phyloP scores from a whole-genome alignment of 2,888 invertebrate species.

The Nymphalis urticae region DNA sequence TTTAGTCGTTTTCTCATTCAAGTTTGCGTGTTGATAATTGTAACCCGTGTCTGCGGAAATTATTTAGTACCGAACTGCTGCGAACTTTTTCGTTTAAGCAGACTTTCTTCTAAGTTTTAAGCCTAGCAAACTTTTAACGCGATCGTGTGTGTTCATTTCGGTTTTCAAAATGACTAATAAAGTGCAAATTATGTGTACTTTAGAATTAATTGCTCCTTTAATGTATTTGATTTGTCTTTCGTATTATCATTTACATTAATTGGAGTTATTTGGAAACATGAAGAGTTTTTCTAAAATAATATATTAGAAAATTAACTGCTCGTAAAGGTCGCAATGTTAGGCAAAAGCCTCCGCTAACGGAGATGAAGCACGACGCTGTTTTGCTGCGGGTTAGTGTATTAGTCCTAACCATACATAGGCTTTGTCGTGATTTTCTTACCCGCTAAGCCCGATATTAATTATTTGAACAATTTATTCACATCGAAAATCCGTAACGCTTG shows the following conservation, averaged over 20 bases:
- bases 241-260: background rate
- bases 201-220: conserved; percentile 9
- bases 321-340: no score
- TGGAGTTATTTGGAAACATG: background rate
- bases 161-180: conserved; percentile 30
- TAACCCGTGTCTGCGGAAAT: conserved; percentile 47
- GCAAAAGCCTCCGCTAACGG: no score
- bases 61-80: conserved; percentile 43
- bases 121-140: conserved; percentile 29
- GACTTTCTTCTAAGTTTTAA: conserved; percentile 34
- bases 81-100: conserved; percentile 41
- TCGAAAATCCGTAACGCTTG: no score
- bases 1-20: conserved; percentile 53
- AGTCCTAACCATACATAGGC: no score
- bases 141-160: conserved; percentile 36
- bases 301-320: no score
- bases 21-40: conserved; percentile 54
- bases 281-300: no score
- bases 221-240: background rate
- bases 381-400: no score
- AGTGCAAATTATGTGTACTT: conserved; percentile 25
- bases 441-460: no score
- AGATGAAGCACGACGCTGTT: no score
- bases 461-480: no score
- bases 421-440: no score